phyloP scores from a whole-genome alignment of 2,888 invertebrate genomes.

The Amblyteles armatorius region DNA sequence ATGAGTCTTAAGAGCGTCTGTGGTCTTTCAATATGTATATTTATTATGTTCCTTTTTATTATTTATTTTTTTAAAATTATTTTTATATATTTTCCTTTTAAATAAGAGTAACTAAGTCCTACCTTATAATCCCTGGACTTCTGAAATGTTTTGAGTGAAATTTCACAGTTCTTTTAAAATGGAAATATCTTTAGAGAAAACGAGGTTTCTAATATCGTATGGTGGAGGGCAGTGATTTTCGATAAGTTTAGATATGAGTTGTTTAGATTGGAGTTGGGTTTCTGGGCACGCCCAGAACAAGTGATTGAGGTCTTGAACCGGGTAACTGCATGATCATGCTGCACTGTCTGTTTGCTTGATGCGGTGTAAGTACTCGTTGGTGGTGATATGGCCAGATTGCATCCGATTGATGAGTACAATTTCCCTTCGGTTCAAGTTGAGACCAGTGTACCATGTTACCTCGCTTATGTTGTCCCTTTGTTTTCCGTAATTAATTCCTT shows the following conservation, averaged over 20 bases:
- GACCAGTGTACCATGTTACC: not conserved
- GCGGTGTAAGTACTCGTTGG: slow-evolving; percentile 13
- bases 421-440: slow-evolving; percentile 3
- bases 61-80: not conserved
- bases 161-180: not conserved
- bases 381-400: slow-evolving; percentile 23
- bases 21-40: not conserved
- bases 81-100: not conserved
- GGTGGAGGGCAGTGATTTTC: not conserved
- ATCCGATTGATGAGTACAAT: slow-evolving; percentile 8
- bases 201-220: slow-evolving; percentile 18
- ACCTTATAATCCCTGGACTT: not conserved
- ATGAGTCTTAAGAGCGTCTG: not conserved
- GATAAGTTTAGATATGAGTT: not conserved
- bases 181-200: not conserved
- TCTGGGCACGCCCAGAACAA: slow-evolving; percentile 20
- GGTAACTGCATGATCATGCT: slow-evolving; percentile 13
- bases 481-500: slow-evolving; percentile 3
- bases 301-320: slow-evolving; percentile 18
- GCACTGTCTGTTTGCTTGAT: slow-evolving; percentile 19
- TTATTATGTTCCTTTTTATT: not conserved
- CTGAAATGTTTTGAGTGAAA: not conserved
- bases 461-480: not conserved
- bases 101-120: not conserved
- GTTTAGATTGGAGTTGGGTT: not conserved